phyloP scores from a whole-genome alignment of 1,140 invertebrate genomes.

The Ceratoteleas bidentatus region DNA sequence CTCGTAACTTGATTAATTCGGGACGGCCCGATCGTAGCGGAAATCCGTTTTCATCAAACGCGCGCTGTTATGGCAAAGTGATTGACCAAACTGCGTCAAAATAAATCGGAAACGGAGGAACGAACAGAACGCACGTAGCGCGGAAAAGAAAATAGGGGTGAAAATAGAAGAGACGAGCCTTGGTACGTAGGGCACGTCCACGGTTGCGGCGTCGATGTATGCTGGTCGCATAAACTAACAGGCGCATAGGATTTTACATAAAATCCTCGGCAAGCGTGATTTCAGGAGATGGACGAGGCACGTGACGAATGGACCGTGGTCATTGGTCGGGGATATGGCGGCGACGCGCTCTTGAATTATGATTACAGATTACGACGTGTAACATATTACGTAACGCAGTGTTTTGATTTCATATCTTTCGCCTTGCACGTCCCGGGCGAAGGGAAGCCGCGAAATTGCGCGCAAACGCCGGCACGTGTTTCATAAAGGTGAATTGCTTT shows the following conservation, averaged over 20 bases:
- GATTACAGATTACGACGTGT: conserved; percentile 69
- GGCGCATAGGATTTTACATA: conserved; percentile 81
- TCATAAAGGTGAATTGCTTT: conserved; percentile 65
- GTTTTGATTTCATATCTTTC: conserved; percentile 64
- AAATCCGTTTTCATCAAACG: conserved; percentile 36
- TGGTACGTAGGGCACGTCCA: conserved; percentile 80
- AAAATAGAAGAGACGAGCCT: conserved; percentile 68
- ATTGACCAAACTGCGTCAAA: conserved; percentile 59
- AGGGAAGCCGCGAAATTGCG: conserved; percentile 58
- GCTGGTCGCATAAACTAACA: conserved; percentile 81
- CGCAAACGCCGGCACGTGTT: conserved; percentile 47
- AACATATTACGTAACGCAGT: conserved; percentile 45
- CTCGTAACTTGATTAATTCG: conserved; percentile 40
- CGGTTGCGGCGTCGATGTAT: conserved; percentile 79
- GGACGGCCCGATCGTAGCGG: conserved; percentile 15
- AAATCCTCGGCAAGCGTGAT: conserved; percentile 78
- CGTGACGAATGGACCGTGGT: conserved; percentile 77
- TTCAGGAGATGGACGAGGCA: conserved; percentile 78
- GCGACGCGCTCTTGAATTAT: conserved; percentile 67
- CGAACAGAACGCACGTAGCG: conserved; percentile 57
- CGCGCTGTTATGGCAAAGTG: conserved; percentile 57
- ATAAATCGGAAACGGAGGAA: conserved; percentile 62
- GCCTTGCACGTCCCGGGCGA: conserved; percentile 21
- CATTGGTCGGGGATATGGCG: conserved; percentile 66
- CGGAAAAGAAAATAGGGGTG: conserved; percentile 71